These are phyloP conservation scores for Tenthredo distinguenda DNA, from an alignment of 2,888 invertebrate genomes.

Conservation along the genomic window DNA sequence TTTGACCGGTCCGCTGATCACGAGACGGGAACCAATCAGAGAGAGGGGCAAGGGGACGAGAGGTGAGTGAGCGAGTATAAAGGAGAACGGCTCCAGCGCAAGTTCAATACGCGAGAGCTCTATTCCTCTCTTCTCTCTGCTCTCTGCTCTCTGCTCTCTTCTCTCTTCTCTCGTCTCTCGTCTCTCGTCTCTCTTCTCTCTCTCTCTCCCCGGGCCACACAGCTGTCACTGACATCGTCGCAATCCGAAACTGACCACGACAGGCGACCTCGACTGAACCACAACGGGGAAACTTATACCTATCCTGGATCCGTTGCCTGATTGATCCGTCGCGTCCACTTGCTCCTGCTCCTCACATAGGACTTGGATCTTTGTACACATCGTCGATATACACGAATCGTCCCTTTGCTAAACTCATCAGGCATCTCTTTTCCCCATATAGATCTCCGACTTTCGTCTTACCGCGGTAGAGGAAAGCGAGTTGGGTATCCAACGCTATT, in stretches of 20 bases:
- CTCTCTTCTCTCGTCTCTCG: conserved; percentile 29
- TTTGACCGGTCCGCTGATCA: conserved; percentile 57
- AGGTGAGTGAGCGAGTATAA: conserved; percentile 68
- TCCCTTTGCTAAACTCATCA: not conserved
- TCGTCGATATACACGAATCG: not conserved
- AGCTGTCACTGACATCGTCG: conserved; percentile 77
- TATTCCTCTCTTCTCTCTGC: not conserved
- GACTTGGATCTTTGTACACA: not conserved
- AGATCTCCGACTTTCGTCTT: not conserved
- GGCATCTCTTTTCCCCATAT: not conserved
- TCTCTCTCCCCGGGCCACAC: conserved; percentile 54
- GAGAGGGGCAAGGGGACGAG: conserved; percentile 57
- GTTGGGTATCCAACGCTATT: not conserved
- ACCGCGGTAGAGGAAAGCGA: not conserved
- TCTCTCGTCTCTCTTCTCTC: not conserved
- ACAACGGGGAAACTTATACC: conserved; percentile 77
- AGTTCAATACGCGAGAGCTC: conserved; percentile 49
- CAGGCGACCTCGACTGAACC: conserved; percentile 73
- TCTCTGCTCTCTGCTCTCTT: not conserved
- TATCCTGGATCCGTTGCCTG: conserved; percentile 68
- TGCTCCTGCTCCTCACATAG: conserved; percentile 67
- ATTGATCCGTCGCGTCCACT: conserved; percentile 77
- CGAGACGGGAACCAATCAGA: conserved; percentile 56
- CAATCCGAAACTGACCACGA: conserved; percentile 78
- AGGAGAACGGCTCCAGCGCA: conserved; percentile 71